Evolutionary conservation across 2,888 invertebrate species (phyloP).

Genomic region (Drosophila eohydei): DNA sequence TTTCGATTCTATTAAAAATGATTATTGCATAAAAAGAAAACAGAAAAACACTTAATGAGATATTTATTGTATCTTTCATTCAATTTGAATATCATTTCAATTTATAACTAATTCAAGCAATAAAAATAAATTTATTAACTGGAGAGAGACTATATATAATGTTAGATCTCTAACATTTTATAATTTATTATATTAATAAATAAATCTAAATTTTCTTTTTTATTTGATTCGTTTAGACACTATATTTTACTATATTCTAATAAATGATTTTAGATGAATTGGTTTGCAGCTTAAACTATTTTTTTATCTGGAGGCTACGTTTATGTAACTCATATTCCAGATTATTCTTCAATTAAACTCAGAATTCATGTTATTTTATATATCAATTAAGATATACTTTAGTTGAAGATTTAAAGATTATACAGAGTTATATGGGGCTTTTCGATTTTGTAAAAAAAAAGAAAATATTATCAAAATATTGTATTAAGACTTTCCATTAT

Average conservation of each 20-base stretch:
- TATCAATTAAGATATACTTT: background rate
- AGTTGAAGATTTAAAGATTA: no score
- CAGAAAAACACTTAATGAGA: background rate
- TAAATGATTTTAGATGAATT: background rate
- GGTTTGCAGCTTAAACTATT: background rate
- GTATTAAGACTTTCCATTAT: background rate
- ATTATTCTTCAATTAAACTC: background rate
- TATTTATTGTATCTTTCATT: conserved; percentile 6
- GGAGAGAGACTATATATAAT: background rate
- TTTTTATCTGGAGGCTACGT: background rate
- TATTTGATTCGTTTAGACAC: background rate
- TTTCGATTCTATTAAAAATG: conserved; percentile 1
- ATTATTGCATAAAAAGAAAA: background rate
- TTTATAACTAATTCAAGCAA: conserved; percentile 9
- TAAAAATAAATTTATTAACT: background rate
- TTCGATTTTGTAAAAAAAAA: no score
- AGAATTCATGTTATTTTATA: background rate
- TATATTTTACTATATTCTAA: background rate
- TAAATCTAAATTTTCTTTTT: conserved; percentile 1
- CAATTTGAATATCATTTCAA: conserved; percentile 7
- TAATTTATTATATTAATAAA: conserved; percentile 2
- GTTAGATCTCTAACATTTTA: background rate
- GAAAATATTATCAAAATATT: no score
- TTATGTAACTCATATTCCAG: background rate
- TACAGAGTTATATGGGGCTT: no score